These are phyloP conservation scores for Brachyistius frenatus DNA, from an alignment of 2,113 vertebrate genomes.

Conservation along the genomic window DNA sequence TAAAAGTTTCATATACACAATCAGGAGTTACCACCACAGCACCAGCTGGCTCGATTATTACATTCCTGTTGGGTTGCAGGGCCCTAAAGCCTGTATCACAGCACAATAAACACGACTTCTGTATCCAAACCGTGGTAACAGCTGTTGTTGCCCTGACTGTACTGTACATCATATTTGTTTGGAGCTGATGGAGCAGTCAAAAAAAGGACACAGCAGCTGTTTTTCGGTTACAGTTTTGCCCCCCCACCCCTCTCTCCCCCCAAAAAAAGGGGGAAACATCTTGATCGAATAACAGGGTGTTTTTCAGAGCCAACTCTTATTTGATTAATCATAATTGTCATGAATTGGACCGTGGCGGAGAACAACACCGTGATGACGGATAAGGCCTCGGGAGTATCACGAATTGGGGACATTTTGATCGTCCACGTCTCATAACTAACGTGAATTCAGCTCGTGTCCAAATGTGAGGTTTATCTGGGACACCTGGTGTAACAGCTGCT, in stretches of 20 bases:
- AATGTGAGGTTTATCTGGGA: neutral
- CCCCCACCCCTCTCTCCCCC: too few relatives aligned
- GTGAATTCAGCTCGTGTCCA: neutral
- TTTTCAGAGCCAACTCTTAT: neutral
- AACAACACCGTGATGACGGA: neutral
- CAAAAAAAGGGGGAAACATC: slow-evolving; percentile 6
- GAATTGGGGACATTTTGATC: neutral
- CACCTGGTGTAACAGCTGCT: slow-evolving; percentile 46
- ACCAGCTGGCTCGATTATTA: neutral
- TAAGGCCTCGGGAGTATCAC: neutral
- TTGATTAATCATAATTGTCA: neutral
- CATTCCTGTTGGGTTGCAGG: neutral
- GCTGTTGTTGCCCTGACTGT: slow-evolving; percentile 50
- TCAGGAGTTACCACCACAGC: neutral
- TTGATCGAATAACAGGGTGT: neutral
- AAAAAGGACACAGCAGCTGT: slow-evolving; percentile 54
- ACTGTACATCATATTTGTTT: slow-evolving; percentile 55
- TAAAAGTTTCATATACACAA: slow-evolving; percentile 19
- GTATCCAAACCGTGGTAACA: slow-evolving; percentile 37
- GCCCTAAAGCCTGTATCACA: neutral
- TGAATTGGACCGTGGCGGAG: neutral
- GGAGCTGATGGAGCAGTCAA: slow-evolving; percentile 18
- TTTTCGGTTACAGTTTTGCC: slow-evolving; percentile 67
- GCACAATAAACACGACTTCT: neutral
- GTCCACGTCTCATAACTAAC: neutral